These are phyloP conservation scores for Spisula solida DNA, from an alignment of 2,888 invertebrate genomes.

Conservation along the genomic window DNA sequence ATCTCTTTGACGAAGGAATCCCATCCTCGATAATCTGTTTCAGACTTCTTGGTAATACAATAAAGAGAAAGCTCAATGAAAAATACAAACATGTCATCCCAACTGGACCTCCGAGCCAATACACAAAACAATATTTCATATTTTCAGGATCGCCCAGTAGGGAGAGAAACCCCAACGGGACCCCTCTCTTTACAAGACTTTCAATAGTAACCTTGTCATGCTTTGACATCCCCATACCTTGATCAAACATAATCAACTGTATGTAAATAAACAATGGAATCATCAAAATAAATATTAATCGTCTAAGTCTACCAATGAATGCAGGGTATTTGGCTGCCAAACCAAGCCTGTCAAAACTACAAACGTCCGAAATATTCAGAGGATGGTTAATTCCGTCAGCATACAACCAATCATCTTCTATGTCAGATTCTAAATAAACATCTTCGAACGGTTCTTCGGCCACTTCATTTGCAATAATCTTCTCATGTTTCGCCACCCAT, in stretches of 20 bases:
- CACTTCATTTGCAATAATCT: slow-evolving; percentile 10
- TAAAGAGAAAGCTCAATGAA: slow-evolving; percentile 25
- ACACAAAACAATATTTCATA: slow-evolving; percentile 26
- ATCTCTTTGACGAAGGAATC: background rate
- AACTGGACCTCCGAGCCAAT: slow-evolving; percentile 42
- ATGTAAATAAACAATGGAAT: slow-evolving; percentile 30
- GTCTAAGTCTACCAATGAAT: slow-evolving; percentile 17
- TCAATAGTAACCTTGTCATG: slow-evolving; percentile 27
- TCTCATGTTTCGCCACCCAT: slow-evolving; percentile 43
- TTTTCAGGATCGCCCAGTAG: background rate
- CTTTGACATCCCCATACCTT: slow-evolving; percentile 19
- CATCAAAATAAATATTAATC: slow-evolving; percentile 24
- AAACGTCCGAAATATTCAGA: background rate
- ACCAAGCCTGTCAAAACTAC: background rate
- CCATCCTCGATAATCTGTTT: slow-evolving; percentile 46
- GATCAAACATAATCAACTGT: slow-evolving; percentile 19
- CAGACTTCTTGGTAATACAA: slow-evolving; percentile 45
- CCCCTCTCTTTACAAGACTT: background rate
- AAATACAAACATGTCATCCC: slow-evolving; percentile 28
- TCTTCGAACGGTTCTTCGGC: background rate
- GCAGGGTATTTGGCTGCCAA: background rate
- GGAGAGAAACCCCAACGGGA: slow-evolving; percentile 47
- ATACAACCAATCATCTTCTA: slow-evolving; percentile 19
- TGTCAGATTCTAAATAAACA: background rate
- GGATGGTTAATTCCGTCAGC: slow-evolving; percentile 27